These are phyloP conservation scores for Acronicta aceris DNA, from an alignment of 2,888 invertebrate genomes.

Conservation along the genomic window DNA sequence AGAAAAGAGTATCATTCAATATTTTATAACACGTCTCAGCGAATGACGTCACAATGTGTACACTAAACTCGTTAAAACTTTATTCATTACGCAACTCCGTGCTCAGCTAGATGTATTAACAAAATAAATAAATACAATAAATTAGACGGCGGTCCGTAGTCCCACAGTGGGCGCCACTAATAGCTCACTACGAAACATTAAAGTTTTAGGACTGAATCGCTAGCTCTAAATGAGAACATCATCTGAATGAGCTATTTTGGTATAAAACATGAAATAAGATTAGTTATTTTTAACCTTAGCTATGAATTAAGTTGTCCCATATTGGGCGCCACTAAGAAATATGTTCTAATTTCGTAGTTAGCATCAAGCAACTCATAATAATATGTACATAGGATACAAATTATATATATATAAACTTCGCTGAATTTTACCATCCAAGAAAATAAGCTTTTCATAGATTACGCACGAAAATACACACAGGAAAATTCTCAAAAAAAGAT, in stretches of 20 bases:
- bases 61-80: constrained; percentile 52
- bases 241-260: constrained; percentile 11
- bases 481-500: too few relatives aligned
- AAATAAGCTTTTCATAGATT: too few relatives aligned
- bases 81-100: constrained; percentile 49
- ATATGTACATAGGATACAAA: too few relatives aligned
- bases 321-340: constrained; percentile 22
- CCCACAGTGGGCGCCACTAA: constrained; percentile 43
- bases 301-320: background rate
- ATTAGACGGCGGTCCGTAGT: constrained; percentile 31
- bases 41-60: constrained; percentile 38
- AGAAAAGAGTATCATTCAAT: constrained; percentile 26
- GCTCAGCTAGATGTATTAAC: constrained; percentile 34
- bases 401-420: too few relatives aligned
- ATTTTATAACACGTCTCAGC: constrained; percentile 17
- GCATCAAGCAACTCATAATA: too few relatives aligned
- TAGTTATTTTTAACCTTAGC: background rate
- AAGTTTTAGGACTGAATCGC: constrained; percentile 34
- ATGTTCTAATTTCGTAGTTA: too few relatives aligned
- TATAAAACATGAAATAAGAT: constrained; percentile 15
- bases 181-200: constrained; percentile 15
- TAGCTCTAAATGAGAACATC: constrained; percentile 18
- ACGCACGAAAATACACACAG: too few relatives aligned
- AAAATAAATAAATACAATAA: constrained; percentile 49
- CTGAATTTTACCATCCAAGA: too few relatives aligned